These are phyloP conservation scores for Drosophila bocki DNA, from an alignment of 1,140 invertebrate genomes.

Conservation along the genomic window DNA sequence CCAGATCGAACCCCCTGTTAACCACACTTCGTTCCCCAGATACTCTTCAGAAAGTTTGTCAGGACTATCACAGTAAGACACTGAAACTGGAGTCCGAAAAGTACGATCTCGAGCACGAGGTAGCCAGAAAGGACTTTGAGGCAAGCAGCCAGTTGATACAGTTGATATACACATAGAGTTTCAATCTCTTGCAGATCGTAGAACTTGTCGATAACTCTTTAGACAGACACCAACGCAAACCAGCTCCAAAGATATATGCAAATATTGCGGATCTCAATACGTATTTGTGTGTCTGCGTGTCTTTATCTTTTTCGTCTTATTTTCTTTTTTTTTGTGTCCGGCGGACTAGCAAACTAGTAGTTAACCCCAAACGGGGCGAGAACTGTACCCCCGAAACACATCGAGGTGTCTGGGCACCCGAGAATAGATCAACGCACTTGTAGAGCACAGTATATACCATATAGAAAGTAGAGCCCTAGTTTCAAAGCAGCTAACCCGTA, in stretches of 20 bases:
- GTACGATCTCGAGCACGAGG: conserved; percentile 98
- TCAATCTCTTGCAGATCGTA: conserved; percentile 34
- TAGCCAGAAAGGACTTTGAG: conserved; percentile 96
- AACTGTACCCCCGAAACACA: conserved; percentile 45
- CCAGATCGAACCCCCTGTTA: conserved; percentile 31
- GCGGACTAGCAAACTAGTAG: conserved; percentile 36
- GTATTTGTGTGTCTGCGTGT: conserved; percentile 36
- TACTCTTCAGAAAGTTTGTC: conserved; percentile 93
- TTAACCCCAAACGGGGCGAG: conserved; percentile 44
- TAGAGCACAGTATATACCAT: conserved; percentile 40
- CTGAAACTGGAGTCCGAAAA: conserved; percentile 95
- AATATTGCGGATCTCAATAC: conserved; percentile 60
- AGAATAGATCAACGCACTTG: conserved; percentile 23
- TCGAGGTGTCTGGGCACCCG: conserved; percentile 58
- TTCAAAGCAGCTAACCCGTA: conserved; percentile 47
- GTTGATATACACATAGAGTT: conserved; percentile 14
- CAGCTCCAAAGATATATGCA: conserved; percentile 67
- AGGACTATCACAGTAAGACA: conserved; percentile 94
- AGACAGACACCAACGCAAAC: conserved; percentile 32
- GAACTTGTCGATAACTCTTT: conserved; percentile 45
- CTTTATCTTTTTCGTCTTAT: conserved; percentile 9
- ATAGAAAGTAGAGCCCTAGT: conserved; percentile 56
- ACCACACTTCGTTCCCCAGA: conserved; percentile 86
- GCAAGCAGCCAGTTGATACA: conserved; percentile 86
- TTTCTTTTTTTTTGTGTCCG: conserved; percentile 14